phyloP scores from a whole-genome alignment of 1,140 invertebrate genomes.

The Magallana angulata region DNA sequence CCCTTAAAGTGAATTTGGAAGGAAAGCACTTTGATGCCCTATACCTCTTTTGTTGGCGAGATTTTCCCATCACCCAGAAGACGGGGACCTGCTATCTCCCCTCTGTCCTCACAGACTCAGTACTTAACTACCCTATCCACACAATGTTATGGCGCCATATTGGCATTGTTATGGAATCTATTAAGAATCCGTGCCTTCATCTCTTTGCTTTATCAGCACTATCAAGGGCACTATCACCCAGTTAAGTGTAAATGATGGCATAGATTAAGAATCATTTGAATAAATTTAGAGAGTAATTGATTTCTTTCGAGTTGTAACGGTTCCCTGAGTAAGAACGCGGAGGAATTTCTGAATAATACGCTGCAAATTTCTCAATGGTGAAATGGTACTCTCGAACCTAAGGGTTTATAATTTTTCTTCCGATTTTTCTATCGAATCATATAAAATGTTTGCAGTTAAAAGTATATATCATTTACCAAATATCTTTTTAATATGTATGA shows the following conservation, averaged over 20 bases:
- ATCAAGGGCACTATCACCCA: constrained; percentile 23
- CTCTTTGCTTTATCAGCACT: constrained; percentile 11
- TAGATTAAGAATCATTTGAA: constrained; percentile 23
- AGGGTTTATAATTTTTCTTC: no score
- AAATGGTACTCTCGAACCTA: not conserved
- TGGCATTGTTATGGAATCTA: constrained; percentile 12
- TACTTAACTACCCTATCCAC: not conserved
- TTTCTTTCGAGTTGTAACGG: constrained; percentile 16
- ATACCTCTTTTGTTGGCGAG: not conserved
- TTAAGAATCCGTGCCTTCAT: not conserved
- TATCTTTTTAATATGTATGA: no score
- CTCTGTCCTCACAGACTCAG: not conserved
- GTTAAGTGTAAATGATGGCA: constrained; percentile 12
- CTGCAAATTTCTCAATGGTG: not conserved
- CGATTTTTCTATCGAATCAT: no score
- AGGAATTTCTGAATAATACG: constrained; percentile 9
- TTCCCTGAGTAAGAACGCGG: not conserved
- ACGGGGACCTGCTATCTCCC: not conserved
- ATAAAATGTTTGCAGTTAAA: no score
- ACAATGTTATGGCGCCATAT: constrained; percentile 19
- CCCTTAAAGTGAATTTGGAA: not conserved
- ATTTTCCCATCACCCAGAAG: constrained; percentile 9
- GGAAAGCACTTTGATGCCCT: not conserved
- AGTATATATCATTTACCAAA: no score
- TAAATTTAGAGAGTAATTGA: constrained; percentile 27